Evolutionary conservation across 1,140 invertebrate genomes (phyloP).

Genomic region (Pogonomyrmex californicus): DNA sequence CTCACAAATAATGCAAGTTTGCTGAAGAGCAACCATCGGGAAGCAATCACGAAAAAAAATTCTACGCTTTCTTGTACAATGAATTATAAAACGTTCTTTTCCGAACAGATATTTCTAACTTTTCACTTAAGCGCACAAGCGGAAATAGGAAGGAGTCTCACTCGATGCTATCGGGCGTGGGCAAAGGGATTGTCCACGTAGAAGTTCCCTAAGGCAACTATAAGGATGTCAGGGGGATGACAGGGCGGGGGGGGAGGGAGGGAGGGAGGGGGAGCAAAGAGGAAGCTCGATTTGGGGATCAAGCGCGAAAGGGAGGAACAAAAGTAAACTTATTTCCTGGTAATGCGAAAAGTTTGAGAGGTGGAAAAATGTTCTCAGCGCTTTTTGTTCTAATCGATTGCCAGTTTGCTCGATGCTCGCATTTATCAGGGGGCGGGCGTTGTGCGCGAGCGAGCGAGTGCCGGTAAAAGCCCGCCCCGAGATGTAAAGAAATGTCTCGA

Average conservation of each 20-base stretch:
- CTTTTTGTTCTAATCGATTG: slow-evolving; percentile 73
- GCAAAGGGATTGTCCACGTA: slow-evolving; percentile 57
- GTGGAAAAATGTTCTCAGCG: slow-evolving; percentile 67
- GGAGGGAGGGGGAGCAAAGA: slow-evolving; percentile 7
- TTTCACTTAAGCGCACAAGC: slow-evolving; percentile 58
- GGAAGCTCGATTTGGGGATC: slow-evolving; percentile 60
- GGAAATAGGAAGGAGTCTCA: slow-evolving; percentile 20
- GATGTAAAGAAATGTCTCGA: slow-evolving; percentile 63
- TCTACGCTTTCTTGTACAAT: slow-evolving; percentile 28
- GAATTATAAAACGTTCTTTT: slow-evolving; percentile 48
- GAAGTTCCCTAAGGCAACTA: slow-evolving; percentile 46
- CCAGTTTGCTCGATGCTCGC: slow-evolving; percentile 66
- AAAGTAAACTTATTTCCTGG: slow-evolving; percentile 72
- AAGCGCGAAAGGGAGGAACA: slow-evolving; percentile 57
- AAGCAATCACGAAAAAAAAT: not conserved
- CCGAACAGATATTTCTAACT: slow-evolving; percentile 57
- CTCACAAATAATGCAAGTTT: slow-evolving; percentile 15
- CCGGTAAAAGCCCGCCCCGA: slow-evolving; percentile 46
- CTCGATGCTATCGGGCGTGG: slow-evolving; percentile 36
- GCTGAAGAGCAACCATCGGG: not conserved
- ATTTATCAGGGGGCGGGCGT: slow-evolving; percentile 65
- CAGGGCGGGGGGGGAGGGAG: too few species aligned
- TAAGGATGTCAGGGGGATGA: slow-evolving; percentile 25
- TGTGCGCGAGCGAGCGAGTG: slow-evolving; percentile 46
- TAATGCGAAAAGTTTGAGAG: slow-evolving; percentile 73